These are phyloP conservation scores for Stenolophus ochropezus DNA, from an alignment of 2,888 invertebrate genomes.

Conservation along the genomic window DNA sequence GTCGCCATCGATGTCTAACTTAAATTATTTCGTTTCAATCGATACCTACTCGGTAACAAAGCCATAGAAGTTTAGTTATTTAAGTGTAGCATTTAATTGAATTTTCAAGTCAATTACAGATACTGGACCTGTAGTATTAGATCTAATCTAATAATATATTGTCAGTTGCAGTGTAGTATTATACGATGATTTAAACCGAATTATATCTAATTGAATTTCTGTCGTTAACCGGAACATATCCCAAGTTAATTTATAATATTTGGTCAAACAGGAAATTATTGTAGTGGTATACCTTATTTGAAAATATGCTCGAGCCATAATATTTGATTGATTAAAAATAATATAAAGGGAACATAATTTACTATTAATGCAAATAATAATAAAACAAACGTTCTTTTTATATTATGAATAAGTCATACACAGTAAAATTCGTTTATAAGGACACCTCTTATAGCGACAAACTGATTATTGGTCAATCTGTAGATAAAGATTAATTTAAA, in stretches of 20 bases:
- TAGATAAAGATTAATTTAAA: too few relatives aligned
- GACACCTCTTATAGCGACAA: too few relatives aligned
- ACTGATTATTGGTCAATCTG: too few relatives aligned
- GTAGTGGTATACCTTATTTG: too few relatives aligned
- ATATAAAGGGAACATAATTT: too few relatives aligned
- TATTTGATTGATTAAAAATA: too few relatives aligned
- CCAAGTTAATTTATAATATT: background rate
- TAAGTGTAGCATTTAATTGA: background rate
- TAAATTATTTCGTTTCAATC: background rate
- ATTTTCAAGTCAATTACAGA: background rate
- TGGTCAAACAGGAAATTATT: too few relatives aligned
- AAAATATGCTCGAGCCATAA: too few relatives aligned
- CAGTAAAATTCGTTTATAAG: too few relatives aligned
- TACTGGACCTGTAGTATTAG: background rate
- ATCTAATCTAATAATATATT: background rate
- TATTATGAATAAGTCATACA: too few relatives aligned
- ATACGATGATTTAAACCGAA: background rate
- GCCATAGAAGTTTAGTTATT: background rate
- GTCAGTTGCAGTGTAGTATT: background rate
- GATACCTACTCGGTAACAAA: background rate
- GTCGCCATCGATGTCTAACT: background rate
- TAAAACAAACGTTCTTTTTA: too few relatives aligned
- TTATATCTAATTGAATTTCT: background rate
- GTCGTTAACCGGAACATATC: background rate
- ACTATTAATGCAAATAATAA: too few relatives aligned